phyloP scores from a whole-genome alignment of 2,888 invertebrate species.

The Apodemia hepburni region DNA sequence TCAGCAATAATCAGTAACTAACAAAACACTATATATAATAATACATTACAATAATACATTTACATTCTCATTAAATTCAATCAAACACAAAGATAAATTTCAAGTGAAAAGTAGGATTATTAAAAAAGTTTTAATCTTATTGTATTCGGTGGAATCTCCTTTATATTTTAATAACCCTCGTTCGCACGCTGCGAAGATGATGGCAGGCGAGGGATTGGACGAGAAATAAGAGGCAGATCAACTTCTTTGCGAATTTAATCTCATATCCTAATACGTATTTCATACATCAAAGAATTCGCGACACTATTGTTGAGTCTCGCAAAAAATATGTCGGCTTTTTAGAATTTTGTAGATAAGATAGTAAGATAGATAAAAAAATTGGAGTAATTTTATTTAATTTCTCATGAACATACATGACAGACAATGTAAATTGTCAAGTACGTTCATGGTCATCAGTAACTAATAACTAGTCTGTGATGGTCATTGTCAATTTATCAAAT shows the following conservation, averaged over 20 bases:
- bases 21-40: no score
- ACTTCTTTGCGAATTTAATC: conserved; percentile 13
- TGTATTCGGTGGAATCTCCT: neutral
- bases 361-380: no score
- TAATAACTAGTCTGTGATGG: no score
- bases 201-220: neutral
- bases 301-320: neutral
- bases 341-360: neutral
- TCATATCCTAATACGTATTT: conserved; percentile 9
- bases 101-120: neutral
- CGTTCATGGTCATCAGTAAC: no score
- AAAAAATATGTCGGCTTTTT: neutral
- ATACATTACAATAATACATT: no score
- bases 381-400: neutral
- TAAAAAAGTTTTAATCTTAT: conserved; percentile 7
- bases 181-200: neutral
- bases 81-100: no score
- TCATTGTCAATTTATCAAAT: no score
- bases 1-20: no score
- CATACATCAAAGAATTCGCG: conserved; percentile 10
- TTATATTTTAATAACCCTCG: neutral
- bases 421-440: neutral
- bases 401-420: neutral
- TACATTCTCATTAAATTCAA: no score
- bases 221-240: conserved; percentile 10